Evolutionary conservation across 2,888 invertebrate genomes (phyloP), one percentile per base, ranked within the genome.

Genomic region (Pandemis heparana): DNA sequence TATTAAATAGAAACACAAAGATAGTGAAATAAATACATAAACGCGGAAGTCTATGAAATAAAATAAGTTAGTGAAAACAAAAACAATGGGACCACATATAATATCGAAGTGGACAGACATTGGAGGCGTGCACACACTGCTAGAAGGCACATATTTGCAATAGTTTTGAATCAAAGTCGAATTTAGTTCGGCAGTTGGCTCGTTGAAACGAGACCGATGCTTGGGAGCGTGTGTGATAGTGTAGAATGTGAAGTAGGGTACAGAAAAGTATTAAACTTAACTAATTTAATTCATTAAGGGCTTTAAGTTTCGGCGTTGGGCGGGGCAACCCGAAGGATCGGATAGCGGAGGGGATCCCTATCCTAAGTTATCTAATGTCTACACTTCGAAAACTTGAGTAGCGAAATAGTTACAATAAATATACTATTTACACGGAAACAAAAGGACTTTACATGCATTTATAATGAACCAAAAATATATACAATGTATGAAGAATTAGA

Each of bases 81-180:
- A 83, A 90, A 91, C 87, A 86, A 89, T 89, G 87, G 87, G 92
- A 93, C 92, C 93, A 94, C 94, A 94, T 93, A 93, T 92, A 94
- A 92, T 92, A 92, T 89, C 82, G 86, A 89, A 92, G 90, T 92
- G 92, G 91, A 89, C 83, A 93, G 84, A 92, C 88, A 92, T 83
- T 87, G 92, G 92, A 88, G 87, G 92, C 94, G 94, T 94, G 94
- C 94, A 92, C 86, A 92, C 92, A 91, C 87, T 85, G 88, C 91
- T 91, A 92, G 90, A 92, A 94, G 92, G 89, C 93, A 93, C 87
- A 89, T 90, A 82, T 87, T 88, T 83, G 87, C 86, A 89, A 85
- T 81, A 83, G 65, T 82, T 81, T 86, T 82, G 82, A 78, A 81
- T 82, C 76, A 75, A 83, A 82, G 79, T 85, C 80, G 75, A 78